A percentile compares a stretch with the other conserved stretches of the same genome.
Conservation (phyloP, 2,888 invertebrate species). For the Dasypolia templi region DNA sequence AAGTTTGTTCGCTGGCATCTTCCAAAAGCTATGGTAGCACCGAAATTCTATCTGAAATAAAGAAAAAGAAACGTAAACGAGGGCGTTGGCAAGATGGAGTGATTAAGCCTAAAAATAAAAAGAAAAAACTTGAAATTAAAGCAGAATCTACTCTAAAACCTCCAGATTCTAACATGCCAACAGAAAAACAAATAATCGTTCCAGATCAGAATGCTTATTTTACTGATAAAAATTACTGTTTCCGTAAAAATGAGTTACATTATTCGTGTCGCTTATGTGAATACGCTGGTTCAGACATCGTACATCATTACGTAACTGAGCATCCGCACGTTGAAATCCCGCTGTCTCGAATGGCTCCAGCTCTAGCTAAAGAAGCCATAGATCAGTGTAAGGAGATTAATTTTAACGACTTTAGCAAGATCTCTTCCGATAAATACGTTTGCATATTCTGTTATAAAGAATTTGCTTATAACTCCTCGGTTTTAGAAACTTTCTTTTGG, state of each 20-base stretch:
- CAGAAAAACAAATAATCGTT: slow-evolving; percentile 47
- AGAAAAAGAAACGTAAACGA: slow-evolving; percentile 81
- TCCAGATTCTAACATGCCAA: neutral
- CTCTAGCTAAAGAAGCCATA: slow-evolving; percentile 89
- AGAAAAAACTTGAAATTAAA: slow-evolving; percentile 75
- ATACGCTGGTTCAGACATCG: slow-evolving; percentile 91
- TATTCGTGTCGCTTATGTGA: slow-evolving; percentile 91
- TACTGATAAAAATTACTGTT: slow-evolving; percentile 86
- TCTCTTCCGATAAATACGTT: slow-evolving; percentile 80
- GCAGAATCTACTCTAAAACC: slow-evolving; percentile 1
- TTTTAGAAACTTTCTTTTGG: slow-evolving; percentile 91
- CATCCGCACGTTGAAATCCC: slow-evolving; percentile 92
- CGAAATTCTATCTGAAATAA: slow-evolving; percentile 76
- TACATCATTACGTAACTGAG: slow-evolving; percentile 91
- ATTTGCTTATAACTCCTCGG: slow-evolving; percentile 74
- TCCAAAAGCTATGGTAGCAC: slow-evolving; percentile 78
- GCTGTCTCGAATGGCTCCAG: slow-evolving; percentile 90
- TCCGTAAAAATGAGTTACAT: slow-evolving; percentile 76
- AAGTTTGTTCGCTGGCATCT: slow-evolving; percentile 80
- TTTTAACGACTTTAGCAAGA: slow-evolving; percentile 79
- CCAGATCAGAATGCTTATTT: slow-evolving; percentile 78
- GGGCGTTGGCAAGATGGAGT: slow-evolving; percentile 83
- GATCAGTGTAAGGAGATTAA: slow-evolving; percentile 87
- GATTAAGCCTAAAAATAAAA: slow-evolving; percentile 81
- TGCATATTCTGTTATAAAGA: slow-evolving; percentile 86